Evolutionary conservation across 2,797 vertebrate species (phyloP), one percentile per base, ranked within the genome.

Genomic region (Enteromius paludinosus): DNA sequence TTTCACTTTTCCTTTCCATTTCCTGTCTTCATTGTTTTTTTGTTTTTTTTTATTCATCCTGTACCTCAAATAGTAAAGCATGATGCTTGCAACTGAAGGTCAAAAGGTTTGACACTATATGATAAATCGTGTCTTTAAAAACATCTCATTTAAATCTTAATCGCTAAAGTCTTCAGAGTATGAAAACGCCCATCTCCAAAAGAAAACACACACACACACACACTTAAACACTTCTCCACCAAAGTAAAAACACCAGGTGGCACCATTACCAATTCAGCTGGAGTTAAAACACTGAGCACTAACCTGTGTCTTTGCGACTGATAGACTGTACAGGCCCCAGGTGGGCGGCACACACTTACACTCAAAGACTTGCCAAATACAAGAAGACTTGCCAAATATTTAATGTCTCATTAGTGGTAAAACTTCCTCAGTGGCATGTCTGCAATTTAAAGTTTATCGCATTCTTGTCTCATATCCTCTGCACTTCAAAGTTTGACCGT

Each of bases 231-330:
- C 66, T 61, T 66, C 61, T 73, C 52, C 47, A 69, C 62, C 62
- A 35, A 61, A 59, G 79, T 59, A 83, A 83, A 85, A 84, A 84
- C 86, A 87, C 81, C 86, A 87, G 86, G 86, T 87, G 86, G 86
- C 84, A 87, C 86, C 81, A 82, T 87, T 84, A 84, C 78, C 80
- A 85, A 87, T 87, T 85, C 74, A 61, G 83, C 64, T 83, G 62
- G 78, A 84, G 84, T 80, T 81, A 71, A 81, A 85, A 83, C 72
- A 66, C 84, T 74, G 81, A 81, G 79, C 75, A 81, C 78, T 83
- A 84, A 86, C 87, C 85, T 85, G 81, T 65, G 79, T 72, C 65
- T 82, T 71, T 72, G 65, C 23, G 33, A 83, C 82, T 84, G 87
- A 86, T 86, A 84, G 72, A 82, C 79, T 82, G 52, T 77, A 86